Conservation (phyloP, 2,888 invertebrate species). For the Linnaemya tessellans region DNA sequence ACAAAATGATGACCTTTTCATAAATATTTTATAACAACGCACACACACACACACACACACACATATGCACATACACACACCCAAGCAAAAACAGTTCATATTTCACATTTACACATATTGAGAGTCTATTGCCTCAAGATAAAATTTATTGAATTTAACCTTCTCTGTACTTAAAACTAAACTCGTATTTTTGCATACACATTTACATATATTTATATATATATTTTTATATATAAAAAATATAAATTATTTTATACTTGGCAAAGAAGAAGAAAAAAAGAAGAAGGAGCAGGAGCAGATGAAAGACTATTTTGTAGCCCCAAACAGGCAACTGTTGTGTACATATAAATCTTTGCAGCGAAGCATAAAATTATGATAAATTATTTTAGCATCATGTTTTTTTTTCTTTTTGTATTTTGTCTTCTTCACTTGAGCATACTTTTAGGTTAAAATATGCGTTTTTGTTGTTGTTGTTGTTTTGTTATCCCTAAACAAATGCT, state of each 20-base stretch:
- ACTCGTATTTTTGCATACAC: constrained; percentile 9
- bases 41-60: no score
- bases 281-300: no score
- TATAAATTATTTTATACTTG: constrained; percentile 49
- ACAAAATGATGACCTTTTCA: constrained; percentile 4
- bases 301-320: neutral
- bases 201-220: neutral
- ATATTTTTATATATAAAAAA: neutral
- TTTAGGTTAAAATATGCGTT: constrained; percentile 14
- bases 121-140: constrained; percentile 14
- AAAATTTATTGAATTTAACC: constrained; percentile 48
- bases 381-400: constrained; percentile 40
- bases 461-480: neutral
- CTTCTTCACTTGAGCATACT: constrained; percentile 8
- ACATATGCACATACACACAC: neutral
- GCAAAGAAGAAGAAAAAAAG: neutral
- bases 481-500: constrained; percentile 45
- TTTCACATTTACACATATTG: constrained; percentile 63
- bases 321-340: constrained; percentile 8
- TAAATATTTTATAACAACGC: neutral
- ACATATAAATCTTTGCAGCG: constrained; percentile 35
- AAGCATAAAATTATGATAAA: constrained; percentile 58
- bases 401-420: neutral
- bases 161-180: constrained; percentile 25
- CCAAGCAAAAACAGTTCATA: constrained; percentile 30